Evolutionary conservation across 2,888 invertebrate species (phyloP).

Genomic region (Athrips mouffetella): DNA sequence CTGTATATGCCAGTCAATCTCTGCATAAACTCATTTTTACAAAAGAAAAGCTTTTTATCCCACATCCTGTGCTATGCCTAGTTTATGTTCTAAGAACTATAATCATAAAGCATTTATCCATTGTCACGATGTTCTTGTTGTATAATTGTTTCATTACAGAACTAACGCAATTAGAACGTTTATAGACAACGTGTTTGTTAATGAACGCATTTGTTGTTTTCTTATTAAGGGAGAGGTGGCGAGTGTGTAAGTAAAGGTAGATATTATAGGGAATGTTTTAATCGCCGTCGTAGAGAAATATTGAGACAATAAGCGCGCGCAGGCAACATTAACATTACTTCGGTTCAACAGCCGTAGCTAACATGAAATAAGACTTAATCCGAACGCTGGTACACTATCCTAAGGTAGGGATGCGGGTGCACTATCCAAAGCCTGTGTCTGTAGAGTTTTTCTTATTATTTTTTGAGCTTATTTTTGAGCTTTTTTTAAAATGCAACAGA

Average conservation of each 20-base stretch:
- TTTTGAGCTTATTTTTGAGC: no score
- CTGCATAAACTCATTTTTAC: no score
- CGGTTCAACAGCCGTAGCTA: conserved; percentile 39
- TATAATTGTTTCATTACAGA: background rate
- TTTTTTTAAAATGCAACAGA: no score
- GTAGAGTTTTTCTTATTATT: no score
- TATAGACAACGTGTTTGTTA: background rate
- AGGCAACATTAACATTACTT: conserved; percentile 39
- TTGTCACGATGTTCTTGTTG: background rate
- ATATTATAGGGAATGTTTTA: conserved; percentile 20
- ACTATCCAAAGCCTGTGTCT: background rate
- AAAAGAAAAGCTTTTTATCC: no score
- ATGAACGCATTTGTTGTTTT: background rate
- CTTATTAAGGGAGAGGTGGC: background rate
- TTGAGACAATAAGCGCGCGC: conserved; percentile 38
- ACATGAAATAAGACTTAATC: conserved; percentile 36
- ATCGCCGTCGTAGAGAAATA: conserved; percentile 34
- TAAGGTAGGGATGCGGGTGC: background rate
- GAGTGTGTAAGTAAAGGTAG: background rate
- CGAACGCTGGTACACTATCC: conserved; percentile 13
- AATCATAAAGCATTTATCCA: no score
- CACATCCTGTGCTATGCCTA: no score
- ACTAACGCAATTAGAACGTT: background rate
- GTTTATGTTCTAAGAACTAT: no score
- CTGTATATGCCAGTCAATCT: no score